A percentile compares a stretch with the other conserved stretches of the same genome.
These are phyloP conservation scores for Anniella stebbinsi DNA, from an alignment of 2,797 vertebrate species.

Conservation along the genomic window DNA sequence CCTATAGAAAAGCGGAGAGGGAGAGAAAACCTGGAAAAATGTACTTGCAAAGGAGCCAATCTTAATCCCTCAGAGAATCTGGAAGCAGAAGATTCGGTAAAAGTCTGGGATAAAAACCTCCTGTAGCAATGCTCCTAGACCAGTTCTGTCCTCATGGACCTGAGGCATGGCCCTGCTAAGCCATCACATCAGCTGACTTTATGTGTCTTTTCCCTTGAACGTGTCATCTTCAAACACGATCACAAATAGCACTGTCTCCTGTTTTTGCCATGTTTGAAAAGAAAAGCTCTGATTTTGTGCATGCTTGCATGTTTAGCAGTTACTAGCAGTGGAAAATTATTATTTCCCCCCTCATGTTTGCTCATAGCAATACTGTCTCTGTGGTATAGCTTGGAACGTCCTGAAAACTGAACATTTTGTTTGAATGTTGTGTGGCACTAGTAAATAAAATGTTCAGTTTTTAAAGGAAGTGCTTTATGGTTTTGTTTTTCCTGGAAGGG, in stretches of 20 bases:
- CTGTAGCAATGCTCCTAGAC: neutral
- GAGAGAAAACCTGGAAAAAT: too few relatives aligned
- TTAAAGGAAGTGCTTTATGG: neutral
- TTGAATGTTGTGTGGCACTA: neutral
- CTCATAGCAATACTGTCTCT: slow-evolving; percentile 19
- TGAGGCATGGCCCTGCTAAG: neutral
- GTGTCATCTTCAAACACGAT: neutral
- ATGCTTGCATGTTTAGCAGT: neutral
- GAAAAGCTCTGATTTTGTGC: neutral
- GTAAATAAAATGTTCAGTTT: neutral
- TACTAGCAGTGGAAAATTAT: slow-evolving; percentile 10
- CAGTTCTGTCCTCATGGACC: neutral
- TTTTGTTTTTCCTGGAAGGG: neutral
- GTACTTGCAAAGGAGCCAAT: too few relatives aligned
- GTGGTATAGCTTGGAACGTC: neutral
- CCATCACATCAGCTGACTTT: neutral
- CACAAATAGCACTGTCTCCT: neutral
- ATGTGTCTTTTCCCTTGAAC: neutral
- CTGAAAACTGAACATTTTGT: neutral
- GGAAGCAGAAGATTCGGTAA: too few relatives aligned
- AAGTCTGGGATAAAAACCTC: too few relatives aligned
- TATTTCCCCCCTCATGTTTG: neutral
- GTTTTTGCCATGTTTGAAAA: neutral
- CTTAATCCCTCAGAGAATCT: too few relatives aligned
- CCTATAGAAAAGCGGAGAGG: too few relatives aligned